Evolutionary conservation across 2,797 vertebrate species (phyloP).

Genomic region (Meda fulgida): DNA sequence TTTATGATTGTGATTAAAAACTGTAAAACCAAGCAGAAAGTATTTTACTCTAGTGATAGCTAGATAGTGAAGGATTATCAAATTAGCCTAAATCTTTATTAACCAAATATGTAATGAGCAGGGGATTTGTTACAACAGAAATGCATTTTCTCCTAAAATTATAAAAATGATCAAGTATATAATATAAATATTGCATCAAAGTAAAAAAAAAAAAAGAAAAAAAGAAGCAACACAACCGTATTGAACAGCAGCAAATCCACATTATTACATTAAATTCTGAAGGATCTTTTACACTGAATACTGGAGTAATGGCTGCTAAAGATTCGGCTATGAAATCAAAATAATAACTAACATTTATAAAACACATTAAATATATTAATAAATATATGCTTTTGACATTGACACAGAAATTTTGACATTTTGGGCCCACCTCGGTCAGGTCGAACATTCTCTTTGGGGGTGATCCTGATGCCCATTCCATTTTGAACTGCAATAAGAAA

Average conservation of each 20-base stretch:
- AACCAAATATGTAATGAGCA: background rate
- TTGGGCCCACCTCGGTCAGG: slow-evolving; percentile 88
- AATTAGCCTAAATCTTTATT: no score
- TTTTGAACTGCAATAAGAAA: slow-evolving; percentile 86
- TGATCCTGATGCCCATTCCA: slow-evolving; percentile 95
- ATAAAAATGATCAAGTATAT: background rate
- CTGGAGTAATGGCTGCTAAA: background rate
- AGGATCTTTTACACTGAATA: background rate
- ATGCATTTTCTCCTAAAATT: background rate
- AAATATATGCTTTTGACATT: background rate
- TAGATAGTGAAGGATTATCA: background rate
- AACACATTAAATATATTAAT: background rate
- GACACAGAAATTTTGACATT: no score
- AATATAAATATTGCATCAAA: background rate
- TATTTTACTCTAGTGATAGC: background rate
- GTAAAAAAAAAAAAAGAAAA: background rate
- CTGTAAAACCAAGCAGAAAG: background rate
- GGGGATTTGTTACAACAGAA: background rate
- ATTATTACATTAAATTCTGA: background rate
- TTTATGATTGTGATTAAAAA: background rate
- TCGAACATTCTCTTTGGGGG: slow-evolving; percentile 88
- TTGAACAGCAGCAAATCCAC: background rate
- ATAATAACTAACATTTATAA: background rate
- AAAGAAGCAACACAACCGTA: background rate
- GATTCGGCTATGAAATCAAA: background rate